Evolutionary conservation across 2,888 invertebrate species (phyloP), one percentile per base, ranked within the genome.

Genomic region (Cheilosia vernalis): DNA sequence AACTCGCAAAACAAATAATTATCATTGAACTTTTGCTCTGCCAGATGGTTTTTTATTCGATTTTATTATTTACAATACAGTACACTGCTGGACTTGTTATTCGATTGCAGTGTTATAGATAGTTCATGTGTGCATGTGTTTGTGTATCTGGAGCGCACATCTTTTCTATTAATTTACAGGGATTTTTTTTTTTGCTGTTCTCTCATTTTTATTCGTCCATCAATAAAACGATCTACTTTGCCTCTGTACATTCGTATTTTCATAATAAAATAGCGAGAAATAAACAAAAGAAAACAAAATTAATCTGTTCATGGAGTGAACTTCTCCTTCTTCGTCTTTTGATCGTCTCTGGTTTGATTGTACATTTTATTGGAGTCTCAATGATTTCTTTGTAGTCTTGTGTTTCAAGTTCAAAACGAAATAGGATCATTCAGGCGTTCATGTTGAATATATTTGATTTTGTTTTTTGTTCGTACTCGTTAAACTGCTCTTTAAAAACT

Each of bases 1-100:
- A 72, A 77, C 76, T 85, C 72, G 80, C 85, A 85, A 85, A 85
- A 85, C 85, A 85, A 85, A 85, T 85, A 85, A 81, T 85, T 85
- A 85, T 85, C 81, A 85, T 80, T 85, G 85, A 85, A 85, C 76
- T 80, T 74, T 84, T 70, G 84, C 80, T 80, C 80, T 61, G 72
- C 44, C 80, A 81, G 85, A 85, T 85, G 81, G 19, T 56, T 60
- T 66, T 63, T 53, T 66, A 30, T 76, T 64, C 19, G 27, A 17
- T 51, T 49, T 58, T 42, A 19, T 37, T 40, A 19, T 37, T 40
- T 61, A 30, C n/a, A 19, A 19, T 51, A 49, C 47, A 66, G 51
- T 56, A 24, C 24, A 24, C 24, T 24, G 49, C 27, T 64, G 47
- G 19, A 77, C 61, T 77, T 77, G 60, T 33, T 78, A 66, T 72